These are phyloP conservation scores for Oreochromis niloticus DNA, from an alignment of 2,113 vertebrate genomes.

Conservation along the genomic window DNA sequence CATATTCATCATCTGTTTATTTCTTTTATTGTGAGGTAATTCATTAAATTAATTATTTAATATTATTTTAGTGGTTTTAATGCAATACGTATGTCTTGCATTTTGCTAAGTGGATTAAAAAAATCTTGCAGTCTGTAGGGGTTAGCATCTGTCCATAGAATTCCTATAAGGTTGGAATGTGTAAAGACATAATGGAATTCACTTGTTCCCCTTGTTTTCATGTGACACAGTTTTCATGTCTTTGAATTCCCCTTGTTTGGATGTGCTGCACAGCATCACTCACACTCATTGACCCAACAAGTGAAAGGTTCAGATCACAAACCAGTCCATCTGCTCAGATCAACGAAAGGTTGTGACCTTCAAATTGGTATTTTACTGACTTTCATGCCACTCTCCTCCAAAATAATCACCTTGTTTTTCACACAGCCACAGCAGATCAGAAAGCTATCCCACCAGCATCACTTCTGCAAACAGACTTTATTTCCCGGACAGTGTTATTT, in stretches of 20 bases:
- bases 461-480: neutral
- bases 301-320: conserved; percentile 52
- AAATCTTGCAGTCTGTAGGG: neutral
- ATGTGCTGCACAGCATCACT: neutral
- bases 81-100: neutral
- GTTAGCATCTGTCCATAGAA: neutral
- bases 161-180: neutral
- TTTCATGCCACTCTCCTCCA: conserved; percentile 51
- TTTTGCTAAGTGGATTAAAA: neutral
- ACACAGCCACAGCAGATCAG: conserved; percentile 11
- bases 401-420: conserved; percentile 31
- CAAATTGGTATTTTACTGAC: conserved; percentile 62
- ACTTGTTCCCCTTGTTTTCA: conserved; percentile 15
- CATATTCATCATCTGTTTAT: neutral
- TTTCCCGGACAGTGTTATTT: neutral
- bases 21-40: neutral
- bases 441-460: neutral
- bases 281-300: conserved; percentile 18
- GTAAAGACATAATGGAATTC: neutral
- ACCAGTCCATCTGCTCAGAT: conserved; percentile 53
- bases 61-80: neutral
- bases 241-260: neutral
- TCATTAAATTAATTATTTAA: neutral
- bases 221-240: neutral
- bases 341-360: conserved; percentile 66